Percentiles rank a stretch among this genome's conserved stretches.
Conservation (phyloP, 35 echinoderm and acorn worm species). For the Lytechinus pictus region DNA sequence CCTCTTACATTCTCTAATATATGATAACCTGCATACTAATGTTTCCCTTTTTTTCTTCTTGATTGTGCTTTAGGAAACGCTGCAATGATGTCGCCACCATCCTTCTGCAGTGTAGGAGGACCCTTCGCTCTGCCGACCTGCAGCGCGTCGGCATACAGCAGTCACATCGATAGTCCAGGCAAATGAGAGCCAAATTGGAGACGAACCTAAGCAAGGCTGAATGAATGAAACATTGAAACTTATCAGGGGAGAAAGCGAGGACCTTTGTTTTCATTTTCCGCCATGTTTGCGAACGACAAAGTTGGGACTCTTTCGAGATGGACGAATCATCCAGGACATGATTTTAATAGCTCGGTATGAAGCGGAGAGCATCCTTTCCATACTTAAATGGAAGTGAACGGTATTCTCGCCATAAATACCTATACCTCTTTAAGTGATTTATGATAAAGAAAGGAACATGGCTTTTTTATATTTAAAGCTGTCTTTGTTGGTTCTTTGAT, state of each 20-base stretch:
- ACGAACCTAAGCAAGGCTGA: not conserved
- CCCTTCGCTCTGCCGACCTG: conserved; percentile 92
- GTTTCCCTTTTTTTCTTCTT: not conserved
- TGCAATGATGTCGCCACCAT: conserved; percentile 96
- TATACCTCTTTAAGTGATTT: not conserved
- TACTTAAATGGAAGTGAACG: not conserved
- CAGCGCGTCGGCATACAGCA: conserved; percentile 81
- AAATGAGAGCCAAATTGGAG: conserved; percentile 60
- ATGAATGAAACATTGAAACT: not conserved
- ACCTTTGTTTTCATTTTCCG: not conserved
- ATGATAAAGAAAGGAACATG: not conserved
- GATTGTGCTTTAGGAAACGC: conserved; percentile 64
- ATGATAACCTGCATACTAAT: not conserved
- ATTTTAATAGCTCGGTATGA: not conserved
- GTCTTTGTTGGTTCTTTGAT: not conserved
- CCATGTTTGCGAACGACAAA: not conserved
- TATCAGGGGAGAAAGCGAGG: not conserved
- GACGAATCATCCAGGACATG: not conserved
- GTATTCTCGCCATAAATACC: not conserved
- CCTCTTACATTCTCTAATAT: not conserved
- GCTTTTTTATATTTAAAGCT: not conserved
- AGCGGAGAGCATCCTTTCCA: not conserved
- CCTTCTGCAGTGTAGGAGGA: conserved; percentile 94
- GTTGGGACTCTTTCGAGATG: not conserved
- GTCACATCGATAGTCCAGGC: conserved; percentile 86